These are phyloP conservation scores for Anastatus disparis DNA, from an alignment of 1,140 invertebrate genomes.

Conservation along the genomic window DNA sequence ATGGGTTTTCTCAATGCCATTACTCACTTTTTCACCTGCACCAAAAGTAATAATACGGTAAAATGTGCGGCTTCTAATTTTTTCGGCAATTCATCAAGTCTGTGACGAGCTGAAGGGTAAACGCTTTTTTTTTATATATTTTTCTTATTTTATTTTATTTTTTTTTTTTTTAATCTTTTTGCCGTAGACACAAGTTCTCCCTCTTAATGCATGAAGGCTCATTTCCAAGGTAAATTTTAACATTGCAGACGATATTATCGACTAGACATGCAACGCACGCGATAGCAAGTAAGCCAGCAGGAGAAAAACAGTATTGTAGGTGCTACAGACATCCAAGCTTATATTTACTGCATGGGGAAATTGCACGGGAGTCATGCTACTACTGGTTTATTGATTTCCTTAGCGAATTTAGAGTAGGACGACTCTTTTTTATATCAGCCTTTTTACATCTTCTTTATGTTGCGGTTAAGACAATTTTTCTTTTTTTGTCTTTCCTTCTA, in stretches of 20 bases:
- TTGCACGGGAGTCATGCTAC: not conserved
- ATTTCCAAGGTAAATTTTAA: not conserved
- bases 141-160: too few species aligned
- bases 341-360: not conserved
- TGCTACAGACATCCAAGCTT: not conserved
- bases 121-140: too few species aligned
- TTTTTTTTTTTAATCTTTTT: too few species aligned
- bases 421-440: too few species aligned
- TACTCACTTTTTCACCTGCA: not conserved
- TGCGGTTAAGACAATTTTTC: too few species aligned
- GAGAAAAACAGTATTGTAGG: too few species aligned
- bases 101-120: not conserved
- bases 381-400: not conserved
- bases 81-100: not conserved
- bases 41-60: not conserved
- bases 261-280: not conserved
- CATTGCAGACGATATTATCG: not conserved
- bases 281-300: not conserved
- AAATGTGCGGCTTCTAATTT: too few species aligned
- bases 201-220: not conserved
- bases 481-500: too few species aligned
- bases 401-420: conserved; percentile 6
- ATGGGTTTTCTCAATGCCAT: not conserved
- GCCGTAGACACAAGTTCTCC: too few species aligned
- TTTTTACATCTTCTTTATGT: too few species aligned